Evolutionary conservation across 2,113 vertebrate genomes (phyloP).

Genomic region (Sinocyclocheilus grahami): DNA sequence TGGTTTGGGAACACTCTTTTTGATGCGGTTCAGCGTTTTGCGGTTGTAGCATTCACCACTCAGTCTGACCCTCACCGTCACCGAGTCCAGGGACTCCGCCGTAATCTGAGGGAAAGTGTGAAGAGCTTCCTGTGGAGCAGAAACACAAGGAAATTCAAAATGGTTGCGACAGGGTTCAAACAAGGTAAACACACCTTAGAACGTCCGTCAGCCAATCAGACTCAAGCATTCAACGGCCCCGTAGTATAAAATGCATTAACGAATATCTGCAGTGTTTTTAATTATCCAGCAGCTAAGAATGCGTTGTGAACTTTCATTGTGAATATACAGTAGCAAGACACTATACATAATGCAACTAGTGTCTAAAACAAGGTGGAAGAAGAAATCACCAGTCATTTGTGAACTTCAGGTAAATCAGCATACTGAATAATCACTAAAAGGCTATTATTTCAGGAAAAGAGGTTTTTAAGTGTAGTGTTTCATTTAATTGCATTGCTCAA

Average conservation of each 20-base stretch:
- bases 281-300: no score
- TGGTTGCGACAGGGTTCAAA: no score
- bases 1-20: slow-evolving; percentile 87
- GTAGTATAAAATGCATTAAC: background rate
- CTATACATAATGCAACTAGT: background rate
- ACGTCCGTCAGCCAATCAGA: no score
- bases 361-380: background rate
- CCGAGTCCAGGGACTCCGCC: slow-evolving; percentile 77
- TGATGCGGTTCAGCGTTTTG: slow-evolving; percentile 91
- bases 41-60: slow-evolving; percentile 89
- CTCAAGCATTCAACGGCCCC: no score
- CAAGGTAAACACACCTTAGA: no score
- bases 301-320: background rate
- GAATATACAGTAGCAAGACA: background rate
- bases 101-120: slow-evolving; percentile 86
- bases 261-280: background rate
- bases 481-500: background rate
- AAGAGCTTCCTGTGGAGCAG: slow-evolving; percentile 77
- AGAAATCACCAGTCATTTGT: background rate
- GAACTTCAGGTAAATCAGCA: background rate
- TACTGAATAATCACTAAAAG: background rate
- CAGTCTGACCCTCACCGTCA: slow-evolving; percentile 80
- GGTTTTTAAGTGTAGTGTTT: background rate
- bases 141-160: background rate
- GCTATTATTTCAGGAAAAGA: background rate